Evolutionary conservation across 1,140 invertebrate genomes (phyloP).

Genomic region (Harpegnathos saltator): DNA sequence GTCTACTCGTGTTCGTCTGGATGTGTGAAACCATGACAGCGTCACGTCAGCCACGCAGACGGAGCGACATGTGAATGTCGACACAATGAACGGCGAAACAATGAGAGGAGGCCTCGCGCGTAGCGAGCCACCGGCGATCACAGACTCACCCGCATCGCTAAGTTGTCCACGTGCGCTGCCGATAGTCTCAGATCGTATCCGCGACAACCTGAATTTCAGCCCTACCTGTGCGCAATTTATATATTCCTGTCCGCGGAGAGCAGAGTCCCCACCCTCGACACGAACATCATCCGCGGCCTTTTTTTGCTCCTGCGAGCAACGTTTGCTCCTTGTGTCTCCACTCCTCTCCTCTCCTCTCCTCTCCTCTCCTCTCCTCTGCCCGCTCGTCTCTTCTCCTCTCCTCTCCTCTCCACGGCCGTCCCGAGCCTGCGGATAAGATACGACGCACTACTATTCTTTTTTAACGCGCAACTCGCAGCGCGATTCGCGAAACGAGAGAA

Average conservation of each 20-base stretch:
- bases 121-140: neutral
- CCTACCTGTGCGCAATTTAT: constrained; percentile 75
- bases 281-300: constrained; percentile 61
- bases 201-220: constrained; percentile 78
- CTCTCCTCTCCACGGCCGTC: neutral
- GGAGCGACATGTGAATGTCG: neutral
- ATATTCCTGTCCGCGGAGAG: constrained; percentile 73
- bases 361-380: neutral
- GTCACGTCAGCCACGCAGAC: neutral
- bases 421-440: constrained; percentile 27
- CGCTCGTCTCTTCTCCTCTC: neutral
- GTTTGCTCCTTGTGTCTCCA: constrained; percentile 45
- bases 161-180: constrained; percentile 67
- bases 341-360: too few species aligned
- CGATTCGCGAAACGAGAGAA: constrained; percentile 5
- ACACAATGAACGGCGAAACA: neutral
- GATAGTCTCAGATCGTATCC: constrained; percentile 64
- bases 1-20: neutral
- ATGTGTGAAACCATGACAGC: neutral
- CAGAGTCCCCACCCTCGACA: constrained; percentile 54
- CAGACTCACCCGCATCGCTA: constrained; percentile 75
- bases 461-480: constrained; percentile 27
- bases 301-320: constrained; percentile 53
- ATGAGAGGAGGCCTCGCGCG: neutral
- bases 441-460: constrained; percentile 14